Evolutionary conservation across 2,797 vertebrate genomes (phyloP).

Genomic region (Loriculus beryllinus): DNA sequence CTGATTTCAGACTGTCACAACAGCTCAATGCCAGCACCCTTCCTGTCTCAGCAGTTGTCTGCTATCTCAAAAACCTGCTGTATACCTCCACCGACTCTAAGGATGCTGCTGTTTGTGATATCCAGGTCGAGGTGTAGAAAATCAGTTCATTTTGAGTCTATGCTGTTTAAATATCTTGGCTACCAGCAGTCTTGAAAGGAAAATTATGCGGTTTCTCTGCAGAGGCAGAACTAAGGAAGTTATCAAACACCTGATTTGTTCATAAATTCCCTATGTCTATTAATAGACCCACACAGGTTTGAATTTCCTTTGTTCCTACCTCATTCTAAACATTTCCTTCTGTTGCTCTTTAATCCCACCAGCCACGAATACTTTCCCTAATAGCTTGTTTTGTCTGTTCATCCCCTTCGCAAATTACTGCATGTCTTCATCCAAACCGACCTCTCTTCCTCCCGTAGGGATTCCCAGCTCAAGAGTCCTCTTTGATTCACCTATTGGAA

Average conservation of each 20-base stretch:
- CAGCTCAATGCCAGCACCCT: background rate
- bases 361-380: background rate
- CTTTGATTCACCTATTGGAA: background rate
- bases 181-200: background rate
- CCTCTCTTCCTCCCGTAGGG: background rate
- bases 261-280: background rate
- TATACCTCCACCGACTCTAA: background rate
- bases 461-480: background rate
- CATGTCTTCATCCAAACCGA: background rate
- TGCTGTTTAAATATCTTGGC: background rate
- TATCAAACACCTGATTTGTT: background rate
- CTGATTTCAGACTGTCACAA: background rate
- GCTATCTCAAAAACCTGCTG: background rate
- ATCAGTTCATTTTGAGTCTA: background rate
- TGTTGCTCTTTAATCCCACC: background rate
- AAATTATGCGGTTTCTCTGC: background rate
- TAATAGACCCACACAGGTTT: background rate
- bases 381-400: background rate
- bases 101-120: background rate
- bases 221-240: background rate
- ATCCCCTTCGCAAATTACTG: background rate
- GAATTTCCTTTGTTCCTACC: background rate
- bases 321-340: conserved; percentile 15
- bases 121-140: background rate
- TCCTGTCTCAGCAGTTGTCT: background rate